Percentiles rank a stretch among this genome's conserved stretches.
phyloP scores from a whole-genome alignment of 2,888 invertebrate species.

The Agrotis clavis region DNA sequence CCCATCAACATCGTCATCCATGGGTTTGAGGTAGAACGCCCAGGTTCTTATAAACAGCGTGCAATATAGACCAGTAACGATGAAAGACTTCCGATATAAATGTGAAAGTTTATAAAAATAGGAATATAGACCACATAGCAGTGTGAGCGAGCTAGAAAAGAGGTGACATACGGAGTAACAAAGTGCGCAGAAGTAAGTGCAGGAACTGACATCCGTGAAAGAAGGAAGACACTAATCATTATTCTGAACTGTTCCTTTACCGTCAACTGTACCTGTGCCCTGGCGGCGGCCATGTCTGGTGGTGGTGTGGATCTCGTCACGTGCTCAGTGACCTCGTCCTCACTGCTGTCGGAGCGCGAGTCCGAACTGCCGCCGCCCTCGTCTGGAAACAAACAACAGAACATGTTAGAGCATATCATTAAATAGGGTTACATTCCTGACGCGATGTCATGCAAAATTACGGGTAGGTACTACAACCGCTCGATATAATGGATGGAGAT shows the following conservation, averaged over 20 bases:
- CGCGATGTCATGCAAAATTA: background rate
- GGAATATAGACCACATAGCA: no score
- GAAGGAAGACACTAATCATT: slow-evolving; percentile 8
- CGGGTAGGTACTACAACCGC: background rate
- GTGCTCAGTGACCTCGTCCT: slow-evolving; percentile 95
- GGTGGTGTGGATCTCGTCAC: slow-evolving; percentile 84
- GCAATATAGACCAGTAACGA: no score
- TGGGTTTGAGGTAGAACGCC: background rate
- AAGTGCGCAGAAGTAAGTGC: background rate
- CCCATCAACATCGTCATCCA: background rate
- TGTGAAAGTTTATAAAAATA: background rate
- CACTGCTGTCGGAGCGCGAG: slow-evolving; percentile 93
- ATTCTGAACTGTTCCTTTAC: slow-evolving; percentile 22
- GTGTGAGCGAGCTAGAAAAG: no score
- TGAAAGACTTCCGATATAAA: background rate
- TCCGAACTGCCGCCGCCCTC: slow-evolving; percentile 92
- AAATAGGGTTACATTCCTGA: background rate
- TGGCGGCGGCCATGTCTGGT: slow-evolving; percentile 85
- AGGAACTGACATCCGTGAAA: background rate
- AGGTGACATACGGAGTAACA: no score
- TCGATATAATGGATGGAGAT: no score
- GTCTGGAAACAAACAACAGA: slow-evolving; percentile 85
- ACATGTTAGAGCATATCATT: background rate
- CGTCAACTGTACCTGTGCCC: slow-evolving; percentile 81
- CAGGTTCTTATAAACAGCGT: background rate